A percentile compares a stretch with the other conserved stretches of the same genome.
Evolutionary conservation across 2,113 vertebrate genomes (phyloP).

Genomic region (Lucifuga dentata): DNA sequence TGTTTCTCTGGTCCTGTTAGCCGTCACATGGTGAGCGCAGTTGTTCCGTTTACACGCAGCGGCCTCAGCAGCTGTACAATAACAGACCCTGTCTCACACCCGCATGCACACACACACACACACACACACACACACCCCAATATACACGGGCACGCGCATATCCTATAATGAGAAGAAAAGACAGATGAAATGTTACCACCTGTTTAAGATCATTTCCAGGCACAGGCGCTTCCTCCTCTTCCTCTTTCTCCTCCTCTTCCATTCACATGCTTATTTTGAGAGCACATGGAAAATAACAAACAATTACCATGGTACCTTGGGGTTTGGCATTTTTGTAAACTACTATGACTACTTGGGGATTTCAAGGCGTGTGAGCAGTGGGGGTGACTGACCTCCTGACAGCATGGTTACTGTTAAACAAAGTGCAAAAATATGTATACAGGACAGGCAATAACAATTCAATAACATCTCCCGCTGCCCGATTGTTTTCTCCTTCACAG

Average conservation of each 20-base stretch:
- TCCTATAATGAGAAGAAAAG: slow-evolving; percentile 42
- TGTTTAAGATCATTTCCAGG: slow-evolving; percentile 48
- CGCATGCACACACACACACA: neutral
- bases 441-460: slow-evolving; percentile 34
- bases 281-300: slow-evolving; percentile 9
- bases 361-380: no score
- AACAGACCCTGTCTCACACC: slow-evolving; percentile 41
- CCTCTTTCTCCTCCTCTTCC: neutral
- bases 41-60: slow-evolving; percentile 56
- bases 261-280: neutral
- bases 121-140: slow-evolving; percentile 12
- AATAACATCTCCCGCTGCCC: slow-evolving; percentile 52
- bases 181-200: slow-evolving; percentile 46
- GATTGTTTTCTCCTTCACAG: slow-evolving; percentile 51
- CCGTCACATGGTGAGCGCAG: slow-evolving; percentile 51
- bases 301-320: slow-evolving; percentile 18
- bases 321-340: neutral
- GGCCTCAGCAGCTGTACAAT: slow-evolving; percentile 55
- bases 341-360: neutral
- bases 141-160: slow-evolving; percentile 5
- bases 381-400: slow-evolving; percentile 21
- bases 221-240: neutral
- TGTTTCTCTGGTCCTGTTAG: slow-evolving; percentile 17
- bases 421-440: slow-evolving; percentile 4
- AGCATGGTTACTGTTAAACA: neutral